These are phyloP conservation scores for Holotrichia oblita DNA, from an alignment of 1,140 invertebrate genomes.

Conservation along the genomic window DNA sequence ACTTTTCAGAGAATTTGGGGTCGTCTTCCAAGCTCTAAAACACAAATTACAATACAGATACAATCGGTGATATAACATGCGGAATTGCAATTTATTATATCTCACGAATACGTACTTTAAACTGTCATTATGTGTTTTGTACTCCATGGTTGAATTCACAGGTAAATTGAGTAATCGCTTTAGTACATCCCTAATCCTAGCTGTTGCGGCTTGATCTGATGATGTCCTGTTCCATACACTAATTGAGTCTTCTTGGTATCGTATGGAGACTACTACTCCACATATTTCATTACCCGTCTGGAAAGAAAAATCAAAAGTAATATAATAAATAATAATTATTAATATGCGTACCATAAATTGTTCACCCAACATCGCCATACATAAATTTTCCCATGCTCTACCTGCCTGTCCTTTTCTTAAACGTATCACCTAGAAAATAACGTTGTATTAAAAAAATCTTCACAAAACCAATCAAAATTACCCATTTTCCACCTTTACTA, in stretches of 20 bases:
- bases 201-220: conserved; percentile 85
- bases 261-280: conserved; percentile 90
- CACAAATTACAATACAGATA: conserved; percentile 39
- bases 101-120: conserved; percentile 59
- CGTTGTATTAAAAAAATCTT: too few species aligned
- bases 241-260: conserved; percentile 91
- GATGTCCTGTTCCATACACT: conserved; percentile 98
- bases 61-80: neutral
- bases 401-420: conserved; percentile 94
- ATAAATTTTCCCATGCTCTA: conserved; percentile 97
- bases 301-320: neutral
- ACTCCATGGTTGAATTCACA: conserved; percentile 91
- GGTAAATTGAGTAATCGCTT: conserved; percentile 95
- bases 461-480: conserved; percentile 57
- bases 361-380: conserved; percentile 97
- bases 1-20: conserved; percentile 55
- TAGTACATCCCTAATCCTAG: conserved; percentile 92
- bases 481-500: conserved; percentile 96
- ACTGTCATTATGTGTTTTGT: conserved; percentile 87
- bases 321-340: neutral
- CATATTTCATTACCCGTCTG: conserved; percentile 94
- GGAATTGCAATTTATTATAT: neutral
- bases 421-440: conserved; percentile 70
- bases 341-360: conserved; percentile 89
- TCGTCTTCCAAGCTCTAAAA: conserved; percentile 55